A percentile compares a stretch with the other conserved stretches of the same genome.
Evolutionary conservation across 2,888 invertebrate genomes (phyloP).

Genomic region (Phyllotreta cruciferae): DNA sequence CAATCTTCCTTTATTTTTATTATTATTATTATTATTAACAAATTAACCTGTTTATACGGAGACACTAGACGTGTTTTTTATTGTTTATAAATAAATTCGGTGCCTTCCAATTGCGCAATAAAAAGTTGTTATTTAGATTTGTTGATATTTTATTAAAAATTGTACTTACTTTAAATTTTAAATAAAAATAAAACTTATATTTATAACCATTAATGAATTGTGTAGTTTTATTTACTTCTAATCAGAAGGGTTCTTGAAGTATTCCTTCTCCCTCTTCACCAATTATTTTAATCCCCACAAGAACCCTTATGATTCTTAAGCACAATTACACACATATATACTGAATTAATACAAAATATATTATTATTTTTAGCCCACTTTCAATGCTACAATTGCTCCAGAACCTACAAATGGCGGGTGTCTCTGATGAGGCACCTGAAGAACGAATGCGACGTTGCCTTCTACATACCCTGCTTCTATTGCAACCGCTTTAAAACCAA

Average conservation of each 20-base stretch:
- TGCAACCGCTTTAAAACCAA: constrained; percentile 22
- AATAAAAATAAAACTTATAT: neutral
- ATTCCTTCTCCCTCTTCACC: too few relatives aligned
- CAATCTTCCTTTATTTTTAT: too few relatives aligned
- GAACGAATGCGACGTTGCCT: constrained; percentile 7
- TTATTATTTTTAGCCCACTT: neutral
- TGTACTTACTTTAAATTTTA: constrained; percentile 22
- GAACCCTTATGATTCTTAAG: neutral
- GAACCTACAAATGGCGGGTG: constrained; percentile 1
- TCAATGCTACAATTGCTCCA: neutral
- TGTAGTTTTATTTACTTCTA: neutral
- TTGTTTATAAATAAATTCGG: constrained; percentile 12
- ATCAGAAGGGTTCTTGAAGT: neutral
- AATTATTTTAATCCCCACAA: constrained; percentile 1
- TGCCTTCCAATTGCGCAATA: constrained; percentile 29
- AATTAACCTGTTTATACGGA: too few relatives aligned
- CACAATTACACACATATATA: neutral
- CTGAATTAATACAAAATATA: neutral
- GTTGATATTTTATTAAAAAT: constrained; percentile 23
- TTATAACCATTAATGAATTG: constrained; percentile 1
- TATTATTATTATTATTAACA: too few relatives aligned
- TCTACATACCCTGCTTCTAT: neutral
- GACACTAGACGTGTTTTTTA: constrained; percentile 6
- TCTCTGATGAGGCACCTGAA: constrained; percentile 13
- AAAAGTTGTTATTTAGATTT: constrained; percentile 14